Evolutionary conservation across 2,797 vertebrate species (phyloP), one percentile per base, ranked within the genome.

Genomic region (Peromyscus aztecus): DNA sequence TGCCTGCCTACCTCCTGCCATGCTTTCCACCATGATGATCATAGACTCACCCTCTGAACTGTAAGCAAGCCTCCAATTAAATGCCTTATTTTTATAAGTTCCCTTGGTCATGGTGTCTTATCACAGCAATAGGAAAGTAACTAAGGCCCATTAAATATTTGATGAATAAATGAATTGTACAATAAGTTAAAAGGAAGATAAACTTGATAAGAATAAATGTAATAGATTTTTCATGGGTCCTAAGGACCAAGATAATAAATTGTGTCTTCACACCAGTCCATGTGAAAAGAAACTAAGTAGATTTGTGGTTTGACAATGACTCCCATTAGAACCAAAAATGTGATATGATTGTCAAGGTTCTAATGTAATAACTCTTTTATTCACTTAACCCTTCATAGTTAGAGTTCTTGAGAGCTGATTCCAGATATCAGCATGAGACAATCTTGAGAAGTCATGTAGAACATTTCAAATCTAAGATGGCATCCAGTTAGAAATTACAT

Each of bases 171-270:
- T 91, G 52, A 96, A 57, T 91, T 76, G 2, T 46, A 86, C 61
- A 73, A 59, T 67, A 57, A 91, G 17, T 78, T 92, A 78, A 82
- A 93, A 88, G 89, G 75, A 73, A 86, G 63, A 59, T 52, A 13
- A 94, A 85, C 84, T 81, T 85, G 95, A 94, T 8, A 78, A 17
- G 34, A 91, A 96, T 83, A 31, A 93, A 91, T 89, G 82, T 73
- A 95, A 91, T n/a, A 9, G 10, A 61, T 43, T 95, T 5, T 21
- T 27, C 29, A 40, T 67, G 29, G 59, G 55, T 77, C 34, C 52
- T 40, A 94, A 78, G 77, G 63, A 89, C 21, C 46, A 95, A 3
- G 65, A 75, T 89, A 9, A 59, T 24, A 27, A 94, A 31, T 14
- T 75, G 6, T 90, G n/a, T 93, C 69, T 91, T 96, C 85, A 93